Evolutionary conservation across 1,140 invertebrate genomes (phyloP), one percentile per base, ranked within the genome.

Genomic region (Lepidurus packardi): DNA sequence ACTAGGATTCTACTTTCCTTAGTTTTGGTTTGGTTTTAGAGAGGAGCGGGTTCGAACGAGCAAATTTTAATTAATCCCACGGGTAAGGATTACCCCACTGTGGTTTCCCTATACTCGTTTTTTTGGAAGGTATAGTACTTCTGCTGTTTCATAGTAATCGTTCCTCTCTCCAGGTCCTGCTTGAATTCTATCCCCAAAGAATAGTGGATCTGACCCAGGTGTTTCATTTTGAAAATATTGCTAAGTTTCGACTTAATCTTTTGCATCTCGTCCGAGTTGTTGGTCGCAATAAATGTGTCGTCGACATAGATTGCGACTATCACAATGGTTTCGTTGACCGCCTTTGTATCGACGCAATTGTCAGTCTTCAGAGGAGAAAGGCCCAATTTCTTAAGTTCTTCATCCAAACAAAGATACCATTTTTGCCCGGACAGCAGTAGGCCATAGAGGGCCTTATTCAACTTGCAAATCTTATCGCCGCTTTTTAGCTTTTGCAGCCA

Each of bases 221-320:
- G 21, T 24, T 53, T 81, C 7, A 84, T 81, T 78, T 82, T 74
- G 75, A 84, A 83, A 43, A 79, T 34, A n/a, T 81, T 45, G 65
- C 65, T 44, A 8, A 86, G 80, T 0, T 34, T 16, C 16, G 11
- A 4, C 13, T 81, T 75, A 25, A 81, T 74, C 16, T 78, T 7
- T 16, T 80, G 74, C 53, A 84, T 79, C 47, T 79, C 80, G 16
- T 76, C 75, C 42, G 43, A 42, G 41, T 78, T 73, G n/a, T 53
- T 80, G 6, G 80, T 81, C 0, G 80, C 77, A 41, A 85, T 65
- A 34, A 85, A 43, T 16, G 84, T 85, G 83, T 88, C 86, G 82
- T 88, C 86, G 10, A 88, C 86, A 84, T 87, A 87, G 2, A 87
- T 80, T 10, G 82, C 82, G 1, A 87, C 65, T 43, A 85, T 81